phyloP scores from a whole-genome alignment of 2,797 vertebrate species.

The Gymnothorax javanicus region DNA sequence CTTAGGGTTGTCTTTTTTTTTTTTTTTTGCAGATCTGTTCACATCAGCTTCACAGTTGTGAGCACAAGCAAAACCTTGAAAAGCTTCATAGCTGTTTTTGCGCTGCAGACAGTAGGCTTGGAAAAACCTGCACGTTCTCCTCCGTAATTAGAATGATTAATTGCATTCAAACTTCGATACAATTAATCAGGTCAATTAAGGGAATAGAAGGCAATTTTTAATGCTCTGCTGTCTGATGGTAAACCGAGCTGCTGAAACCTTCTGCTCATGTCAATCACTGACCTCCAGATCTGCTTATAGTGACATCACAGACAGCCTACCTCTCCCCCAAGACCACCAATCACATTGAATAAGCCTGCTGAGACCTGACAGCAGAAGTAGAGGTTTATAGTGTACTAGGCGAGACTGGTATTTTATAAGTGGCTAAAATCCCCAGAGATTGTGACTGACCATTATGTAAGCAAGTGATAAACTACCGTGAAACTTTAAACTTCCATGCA shows the following conservation, averaged over 20 bases:
- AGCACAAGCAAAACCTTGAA: not conserved
- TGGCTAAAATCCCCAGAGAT: not conserved
- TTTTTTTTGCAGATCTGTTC: not conserved
- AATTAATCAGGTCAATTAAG: conserved; percentile 13
- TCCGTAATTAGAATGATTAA: not conserved
- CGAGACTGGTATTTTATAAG: not conserved
- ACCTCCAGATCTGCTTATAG: not conserved
- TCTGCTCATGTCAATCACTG: conserved; percentile 5
- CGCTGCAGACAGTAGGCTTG: not conserved
- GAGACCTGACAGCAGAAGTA: not conserved
- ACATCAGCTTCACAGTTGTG: not conserved
- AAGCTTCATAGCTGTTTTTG: not conserved
- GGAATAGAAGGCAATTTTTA: not conserved
- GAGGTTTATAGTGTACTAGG: not conserved
- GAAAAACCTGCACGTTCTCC: not conserved
- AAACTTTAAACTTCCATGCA: not conserved
- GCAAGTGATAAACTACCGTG: not conserved
- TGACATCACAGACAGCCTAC: not conserved
- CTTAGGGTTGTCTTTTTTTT: not conserved
- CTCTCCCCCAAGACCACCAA: not conserved
- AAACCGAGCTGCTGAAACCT: not conserved
- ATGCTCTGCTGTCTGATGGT: not conserved
- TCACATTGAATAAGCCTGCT: not conserved
- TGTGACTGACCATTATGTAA: not conserved
- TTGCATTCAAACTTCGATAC: not conserved